Percentiles rank a stretch among this genome's conserved stretches.
Evolutionary conservation across 2,797 vertebrate genomes (phyloP).

Genomic region (Chaetodon trifasciatus): DNA sequence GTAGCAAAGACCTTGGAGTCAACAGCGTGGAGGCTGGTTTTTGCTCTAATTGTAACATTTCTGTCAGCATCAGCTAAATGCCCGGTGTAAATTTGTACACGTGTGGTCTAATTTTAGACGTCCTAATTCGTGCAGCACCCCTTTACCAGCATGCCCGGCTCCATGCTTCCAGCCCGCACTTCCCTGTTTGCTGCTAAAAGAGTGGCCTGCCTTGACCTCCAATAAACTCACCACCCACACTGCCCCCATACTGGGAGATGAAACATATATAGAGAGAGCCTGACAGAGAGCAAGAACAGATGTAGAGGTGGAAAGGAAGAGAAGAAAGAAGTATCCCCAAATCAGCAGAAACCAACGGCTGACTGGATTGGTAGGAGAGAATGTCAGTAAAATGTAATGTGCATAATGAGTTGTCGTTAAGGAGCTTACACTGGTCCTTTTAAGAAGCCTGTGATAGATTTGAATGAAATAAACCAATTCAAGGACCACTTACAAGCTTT

Average conservation of each 20-base stretch:
- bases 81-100: slow-evolving; percentile 15
- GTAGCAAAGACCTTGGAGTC: slow-evolving; percentile 54
- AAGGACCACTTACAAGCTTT: neutral
- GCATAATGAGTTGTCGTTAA: slow-evolving; percentile 3
- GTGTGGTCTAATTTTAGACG: slow-evolving; percentile 26
- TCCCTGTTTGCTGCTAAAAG: slow-evolving; percentile 20
- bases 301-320: slow-evolving; percentile 22
- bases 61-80: slow-evolving; percentile 26
- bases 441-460: neutral
- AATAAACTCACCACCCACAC: slow-evolving; percentile 27
- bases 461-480: neutral
- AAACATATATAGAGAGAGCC: slow-evolving; percentile 15
- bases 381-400: neutral
- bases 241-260: slow-evolving; percentile 24
- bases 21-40: slow-evolving; percentile 29
- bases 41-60: slow-evolving; percentile 33
- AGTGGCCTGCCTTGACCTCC: slow-evolving; percentile 40
- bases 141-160: slow-evolving; percentile 11
- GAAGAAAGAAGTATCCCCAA: no score
- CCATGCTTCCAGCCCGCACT: neutral
- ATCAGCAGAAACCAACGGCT: neutral
- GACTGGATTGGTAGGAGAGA: neutral
- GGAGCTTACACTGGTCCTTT: neutral
- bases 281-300: slow-evolving; percentile 25
- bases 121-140: slow-evolving; percentile 11